A percentile compares a stretch with the other conserved stretches of the same genome.
These are phyloP conservation scores for Anguilla rostrata DNA, from an alignment of 2,113 vertebrate genomes.

Conservation along the genomic window DNA sequence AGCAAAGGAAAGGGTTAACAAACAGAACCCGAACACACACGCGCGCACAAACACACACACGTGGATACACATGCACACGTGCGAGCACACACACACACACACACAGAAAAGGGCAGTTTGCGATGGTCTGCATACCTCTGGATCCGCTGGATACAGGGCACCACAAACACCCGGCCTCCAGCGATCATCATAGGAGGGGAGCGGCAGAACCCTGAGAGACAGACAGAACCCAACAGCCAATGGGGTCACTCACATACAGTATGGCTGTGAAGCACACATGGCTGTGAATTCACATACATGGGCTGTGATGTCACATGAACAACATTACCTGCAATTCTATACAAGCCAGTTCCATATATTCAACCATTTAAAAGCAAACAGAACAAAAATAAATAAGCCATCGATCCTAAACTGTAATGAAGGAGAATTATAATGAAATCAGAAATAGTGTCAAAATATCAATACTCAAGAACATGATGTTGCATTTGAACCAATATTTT, in stretches of 20 bases:
- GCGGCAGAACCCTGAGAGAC: constrained; percentile 77
- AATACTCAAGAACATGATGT: no score
- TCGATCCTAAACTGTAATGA: no score
- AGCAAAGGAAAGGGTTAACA: constrained; percentile 1
- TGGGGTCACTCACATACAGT: neutral
- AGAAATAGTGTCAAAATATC: neutral
- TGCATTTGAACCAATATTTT: no score
- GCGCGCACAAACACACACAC: neutral
- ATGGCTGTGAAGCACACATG: no score
- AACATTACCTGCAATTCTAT: no score
- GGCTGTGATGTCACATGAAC: no score
- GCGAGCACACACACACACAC: neutral
- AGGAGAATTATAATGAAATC: neutral
- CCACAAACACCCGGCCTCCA: constrained; percentile 83
- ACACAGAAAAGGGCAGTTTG: constrained; percentile 34
- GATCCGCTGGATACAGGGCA: constrained; percentile 85
- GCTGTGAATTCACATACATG: no score
- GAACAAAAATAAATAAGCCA: no score
- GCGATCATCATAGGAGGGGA: constrained; percentile 86
- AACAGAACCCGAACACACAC: neutral
- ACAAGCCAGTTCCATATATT: no score
- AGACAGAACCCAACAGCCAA: neutral
- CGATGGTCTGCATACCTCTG: constrained; percentile 71
- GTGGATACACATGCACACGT: neutral
- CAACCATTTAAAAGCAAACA: no score